These are phyloP conservation scores for Hydrolagus affinis DNA, from an alignment of 2,113 vertebrate genomes.

Conservation along the genomic window DNA sequence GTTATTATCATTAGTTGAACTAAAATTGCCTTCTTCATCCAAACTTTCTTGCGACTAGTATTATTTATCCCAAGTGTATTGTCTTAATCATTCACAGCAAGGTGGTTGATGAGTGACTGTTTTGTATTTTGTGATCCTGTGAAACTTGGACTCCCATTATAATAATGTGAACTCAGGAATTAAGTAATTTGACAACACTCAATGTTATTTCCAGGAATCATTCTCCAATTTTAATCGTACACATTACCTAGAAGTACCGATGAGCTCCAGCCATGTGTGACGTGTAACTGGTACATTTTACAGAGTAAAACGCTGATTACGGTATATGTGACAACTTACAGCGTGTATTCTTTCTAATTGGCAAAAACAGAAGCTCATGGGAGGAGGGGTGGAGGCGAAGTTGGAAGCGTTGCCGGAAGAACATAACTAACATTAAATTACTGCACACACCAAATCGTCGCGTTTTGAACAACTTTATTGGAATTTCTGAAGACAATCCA, in stretches of 20 bases:
- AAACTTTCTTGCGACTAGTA: background rate
- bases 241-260: too few relatives aligned
- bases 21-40: too few relatives aligned
- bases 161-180: background rate
- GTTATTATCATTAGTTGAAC: too few relatives aligned
- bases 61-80: background rate
- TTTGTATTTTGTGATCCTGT: background rate
- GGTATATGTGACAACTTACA: background rate
- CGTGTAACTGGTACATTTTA: too few relatives aligned
- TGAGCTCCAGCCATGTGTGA: too few relatives aligned
- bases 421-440: background rate
- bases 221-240: too few relatives aligned
- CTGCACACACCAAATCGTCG: conserved; percentile 19
- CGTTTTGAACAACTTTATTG: conserved; percentile 30
- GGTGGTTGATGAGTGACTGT: background rate
- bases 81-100: background rate
- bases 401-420: background rate
- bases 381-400: too few relatives aligned
- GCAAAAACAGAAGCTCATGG: background rate
- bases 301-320: background rate
- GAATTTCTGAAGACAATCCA: conserved; percentile 23
- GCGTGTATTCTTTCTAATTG: background rate
- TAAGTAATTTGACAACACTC: background rate
- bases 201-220: background rate
- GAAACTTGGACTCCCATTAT: background rate